A percentile compares a stretch with the other conserved stretches of the same genome.
Conservation (phyloP, 37 sponge, comb jelly and placozoan species). For the Ephydatia muelleri region DNA sequence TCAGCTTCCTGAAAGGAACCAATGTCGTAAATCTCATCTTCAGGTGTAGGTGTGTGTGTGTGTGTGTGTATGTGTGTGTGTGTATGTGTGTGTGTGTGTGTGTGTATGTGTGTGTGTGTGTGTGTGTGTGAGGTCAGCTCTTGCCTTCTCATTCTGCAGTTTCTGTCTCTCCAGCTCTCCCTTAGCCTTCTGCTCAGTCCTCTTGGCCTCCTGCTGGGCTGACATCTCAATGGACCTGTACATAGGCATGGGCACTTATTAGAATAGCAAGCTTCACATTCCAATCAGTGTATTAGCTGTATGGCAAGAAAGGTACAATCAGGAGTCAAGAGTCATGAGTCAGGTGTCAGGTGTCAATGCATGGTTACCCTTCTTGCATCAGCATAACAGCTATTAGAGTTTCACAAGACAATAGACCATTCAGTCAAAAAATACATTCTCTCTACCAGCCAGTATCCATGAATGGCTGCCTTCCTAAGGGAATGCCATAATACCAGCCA, state of each 20-base stretch:
- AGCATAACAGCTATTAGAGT: not conserved
- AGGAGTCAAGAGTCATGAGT: not conserved
- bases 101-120: not conserved
- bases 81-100: not conserved
- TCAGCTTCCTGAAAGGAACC: conserved; percentile 69
- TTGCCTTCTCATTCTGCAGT: conserved; percentile 77
- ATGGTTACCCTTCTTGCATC: not conserved
- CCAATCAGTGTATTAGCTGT: not conserved
- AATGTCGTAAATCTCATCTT: no score
- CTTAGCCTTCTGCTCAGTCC: conserved; percentile 88
- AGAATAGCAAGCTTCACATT: not conserved
- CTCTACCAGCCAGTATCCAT: not conserved
- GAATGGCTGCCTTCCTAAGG: not conserved
- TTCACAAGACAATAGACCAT: not conserved
- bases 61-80: not conserved
- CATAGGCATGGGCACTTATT: not conserved
- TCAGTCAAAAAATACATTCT: not conserved
- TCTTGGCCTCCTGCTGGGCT: conserved; percentile 87
- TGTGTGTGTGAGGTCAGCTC: not conserved
- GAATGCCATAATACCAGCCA: not conserved
- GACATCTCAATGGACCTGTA: conserved; percentile 77
- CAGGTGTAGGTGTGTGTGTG: not conserved
- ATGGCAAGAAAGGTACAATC: not conserved
- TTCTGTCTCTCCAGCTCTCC: conserved; percentile 92
- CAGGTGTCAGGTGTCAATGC: not conserved